Conservation (phyloP, 2,797 vertebrate species). For the Hyperoplus immaculatus region DNA sequence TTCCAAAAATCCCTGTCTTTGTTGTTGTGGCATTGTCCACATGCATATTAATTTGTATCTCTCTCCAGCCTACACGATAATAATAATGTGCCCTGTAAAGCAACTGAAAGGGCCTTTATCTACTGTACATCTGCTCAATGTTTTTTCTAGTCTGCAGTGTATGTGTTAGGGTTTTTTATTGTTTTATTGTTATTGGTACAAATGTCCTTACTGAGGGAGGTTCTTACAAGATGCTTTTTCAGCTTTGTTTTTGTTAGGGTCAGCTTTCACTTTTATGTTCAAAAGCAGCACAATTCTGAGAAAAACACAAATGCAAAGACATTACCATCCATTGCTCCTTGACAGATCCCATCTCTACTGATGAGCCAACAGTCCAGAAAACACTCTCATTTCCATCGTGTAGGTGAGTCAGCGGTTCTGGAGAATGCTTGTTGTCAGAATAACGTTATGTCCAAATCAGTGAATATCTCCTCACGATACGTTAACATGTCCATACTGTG, state of each 20-base stretch:
- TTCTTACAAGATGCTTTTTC: too few species aligned
- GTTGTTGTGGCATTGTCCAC: conserved; percentile 19
- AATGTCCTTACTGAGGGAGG: too few species aligned
- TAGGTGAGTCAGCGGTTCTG: too few species aligned
- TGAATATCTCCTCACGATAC: too few species aligned
- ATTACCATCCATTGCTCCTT: neutral
- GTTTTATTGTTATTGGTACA: neutral
- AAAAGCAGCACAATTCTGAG: neutral
- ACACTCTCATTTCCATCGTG: neutral
- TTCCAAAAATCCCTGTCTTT: conserved; percentile 13
- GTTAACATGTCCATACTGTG: too few species aligned
- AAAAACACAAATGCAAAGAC: neutral
- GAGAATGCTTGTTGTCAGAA: too few species aligned
- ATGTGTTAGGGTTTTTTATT: neutral
- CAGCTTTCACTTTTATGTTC: neutral
- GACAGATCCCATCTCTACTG: neutral
- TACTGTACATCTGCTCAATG: conserved; percentile 23
- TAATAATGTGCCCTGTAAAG: conserved; percentile 15
- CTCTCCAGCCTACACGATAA: conserved; percentile 9
- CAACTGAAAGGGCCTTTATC: conserved; percentile 29
- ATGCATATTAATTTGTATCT: conserved; percentile 27
- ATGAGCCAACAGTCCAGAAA: neutral
- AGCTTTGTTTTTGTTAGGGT: too few species aligned
- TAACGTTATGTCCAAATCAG: too few species aligned
- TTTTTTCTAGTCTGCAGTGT: neutral